phyloP scores from a whole-genome alignment of 1,140 invertebrate species.

The Trichomalopsis sarcophagae region DNA sequence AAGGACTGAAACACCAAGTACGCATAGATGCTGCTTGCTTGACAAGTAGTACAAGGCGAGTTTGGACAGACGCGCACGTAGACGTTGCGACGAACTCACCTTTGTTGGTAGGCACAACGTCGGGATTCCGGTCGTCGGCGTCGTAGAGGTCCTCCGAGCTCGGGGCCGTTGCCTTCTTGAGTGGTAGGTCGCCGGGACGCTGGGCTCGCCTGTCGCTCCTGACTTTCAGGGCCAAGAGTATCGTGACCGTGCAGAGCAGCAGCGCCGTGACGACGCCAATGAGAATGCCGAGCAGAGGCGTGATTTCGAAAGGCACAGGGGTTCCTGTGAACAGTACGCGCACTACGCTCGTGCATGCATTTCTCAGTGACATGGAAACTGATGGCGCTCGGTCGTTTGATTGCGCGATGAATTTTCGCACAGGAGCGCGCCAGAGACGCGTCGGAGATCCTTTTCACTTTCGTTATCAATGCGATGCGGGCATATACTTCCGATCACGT shows the following conservation, averaged over 20 bases:
- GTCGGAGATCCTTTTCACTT: background rate
- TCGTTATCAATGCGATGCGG: background rate
- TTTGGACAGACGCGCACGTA: background rate
- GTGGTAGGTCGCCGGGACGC: constrained; percentile 79
- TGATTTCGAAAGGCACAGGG: constrained; percentile 81
- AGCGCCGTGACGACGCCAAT: constrained; percentile 83
- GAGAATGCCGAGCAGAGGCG: constrained; percentile 84
- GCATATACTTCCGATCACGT: no score
- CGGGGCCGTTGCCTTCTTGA: constrained; percentile 82
- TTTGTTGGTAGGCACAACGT: constrained; percentile 90
- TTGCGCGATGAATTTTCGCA: background rate
- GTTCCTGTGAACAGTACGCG: constrained; percentile 76
- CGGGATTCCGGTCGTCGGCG: constrained; percentile 88
- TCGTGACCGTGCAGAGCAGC: constrained; percentile 81
- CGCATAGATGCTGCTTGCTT: no score
- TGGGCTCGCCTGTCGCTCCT: constrained; percentile 76
- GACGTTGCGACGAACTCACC: constrained; percentile 75
- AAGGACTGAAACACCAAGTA: no score
- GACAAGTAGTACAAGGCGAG: no score
- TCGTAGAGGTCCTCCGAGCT: constrained; percentile 83
- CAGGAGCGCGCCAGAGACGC: background rate
- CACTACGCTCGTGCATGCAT: constrained; percentile 59
- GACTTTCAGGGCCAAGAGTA: constrained; percentile 82
- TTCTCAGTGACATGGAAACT: constrained; percentile 29
- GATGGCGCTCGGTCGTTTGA: background rate